A percentile compares a stretch with the other conserved stretches of the same genome.
These are phyloP conservation scores for Standfussiana lucernea DNA, from an alignment of 2,888 invertebrate species.

Conservation along the genomic window DNA sequence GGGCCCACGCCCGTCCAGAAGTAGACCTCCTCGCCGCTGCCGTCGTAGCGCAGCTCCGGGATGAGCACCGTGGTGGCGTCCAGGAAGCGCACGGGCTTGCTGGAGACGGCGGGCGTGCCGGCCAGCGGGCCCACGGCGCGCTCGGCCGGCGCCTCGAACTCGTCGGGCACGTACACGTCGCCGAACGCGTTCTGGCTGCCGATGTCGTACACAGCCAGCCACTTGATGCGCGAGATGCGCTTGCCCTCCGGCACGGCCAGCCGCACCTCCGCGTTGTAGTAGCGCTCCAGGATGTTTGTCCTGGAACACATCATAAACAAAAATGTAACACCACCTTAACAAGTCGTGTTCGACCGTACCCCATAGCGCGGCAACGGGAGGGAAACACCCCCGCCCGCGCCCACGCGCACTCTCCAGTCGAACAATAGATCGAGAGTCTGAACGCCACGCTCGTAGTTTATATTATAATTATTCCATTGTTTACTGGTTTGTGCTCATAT, in stretches of 20 bases:
- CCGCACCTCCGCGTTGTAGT: conserved; percentile 96
- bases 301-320: conserved; percentile 84
- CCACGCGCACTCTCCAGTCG: too few species aligned
- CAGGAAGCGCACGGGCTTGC: conserved; percentile 93
- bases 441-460: too few species aligned
- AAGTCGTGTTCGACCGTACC: too few species aligned
- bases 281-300: conserved; percentile 96
- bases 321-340: too few species aligned
- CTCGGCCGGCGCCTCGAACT: conserved; percentile 95
- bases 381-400: too few species aligned
- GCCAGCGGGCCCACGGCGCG: conserved; percentile 88
- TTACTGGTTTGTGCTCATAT: too few species aligned
- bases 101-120: conserved; percentile 90
- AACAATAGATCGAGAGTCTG: too few species aligned
- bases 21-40: conserved; percentile 93
- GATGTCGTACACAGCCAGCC: conserved; percentile 97
- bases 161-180: conserved; percentile 97
- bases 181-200: conserved; percentile 96
- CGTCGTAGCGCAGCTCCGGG: conserved; percentile 94
- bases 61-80: conserved; percentile 95
- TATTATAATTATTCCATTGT: too few species aligned
- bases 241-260: conserved; percentile 95
- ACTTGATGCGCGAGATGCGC: conserved; percentile 96
- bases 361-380: too few species aligned
- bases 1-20: conserved; percentile 98